A percentile compares a stretch with the other conserved stretches of the same genome.
These are phyloP conservation scores for Philhelius pedissequus DNA, from an alignment of 2,888 invertebrate genomes.

Conservation along the genomic window DNA sequence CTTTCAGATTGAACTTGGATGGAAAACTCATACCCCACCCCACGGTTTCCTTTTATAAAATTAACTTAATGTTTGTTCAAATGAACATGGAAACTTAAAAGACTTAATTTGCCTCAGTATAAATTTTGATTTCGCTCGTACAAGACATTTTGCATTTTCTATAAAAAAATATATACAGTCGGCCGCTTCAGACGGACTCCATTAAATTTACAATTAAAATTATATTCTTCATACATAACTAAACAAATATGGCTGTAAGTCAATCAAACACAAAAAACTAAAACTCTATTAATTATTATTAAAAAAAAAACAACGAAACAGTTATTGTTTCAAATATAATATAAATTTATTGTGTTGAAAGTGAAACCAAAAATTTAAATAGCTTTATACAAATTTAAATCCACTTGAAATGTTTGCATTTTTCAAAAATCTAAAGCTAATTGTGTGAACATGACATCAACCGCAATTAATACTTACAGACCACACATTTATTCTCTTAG, in stretches of 20 bases:
- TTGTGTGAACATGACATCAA: conserved; percentile 55
- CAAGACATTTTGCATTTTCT: conserved; percentile 70
- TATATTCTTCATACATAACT: conserved; percentile 10
- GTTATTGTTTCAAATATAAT: background rate
- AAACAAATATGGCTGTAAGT: conserved; percentile 56
- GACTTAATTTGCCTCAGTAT: conserved; percentile 75
- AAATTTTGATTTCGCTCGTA: conserved; percentile 73
- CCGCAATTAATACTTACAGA: background rate
- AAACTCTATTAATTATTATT: background rate
- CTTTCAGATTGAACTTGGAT: background rate
- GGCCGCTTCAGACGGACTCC: conserved; percentile 22
- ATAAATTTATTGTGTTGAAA: conserved; percentile 12
- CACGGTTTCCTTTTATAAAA: background rate
- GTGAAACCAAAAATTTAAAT: conserved; percentile 3
- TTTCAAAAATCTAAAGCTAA: conserved; percentile 16
- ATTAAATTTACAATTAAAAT: conserved; percentile 18
- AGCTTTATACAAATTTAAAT: background rate
- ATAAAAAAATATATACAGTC: background rate
- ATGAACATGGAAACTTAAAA: conserved; percentile 76
- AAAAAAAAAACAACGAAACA: background rate
- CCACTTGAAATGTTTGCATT: background rate
- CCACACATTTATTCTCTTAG: background rate
- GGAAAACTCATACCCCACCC: background rate
- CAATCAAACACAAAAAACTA: conserved; percentile 11
- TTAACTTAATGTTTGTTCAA: conserved; percentile 29